Percentiles rank a stretch among this genome's conserved stretches.
Conservation (phyloP, 2,113 vertebrate species). For the Daboia siamensis region DNA sequence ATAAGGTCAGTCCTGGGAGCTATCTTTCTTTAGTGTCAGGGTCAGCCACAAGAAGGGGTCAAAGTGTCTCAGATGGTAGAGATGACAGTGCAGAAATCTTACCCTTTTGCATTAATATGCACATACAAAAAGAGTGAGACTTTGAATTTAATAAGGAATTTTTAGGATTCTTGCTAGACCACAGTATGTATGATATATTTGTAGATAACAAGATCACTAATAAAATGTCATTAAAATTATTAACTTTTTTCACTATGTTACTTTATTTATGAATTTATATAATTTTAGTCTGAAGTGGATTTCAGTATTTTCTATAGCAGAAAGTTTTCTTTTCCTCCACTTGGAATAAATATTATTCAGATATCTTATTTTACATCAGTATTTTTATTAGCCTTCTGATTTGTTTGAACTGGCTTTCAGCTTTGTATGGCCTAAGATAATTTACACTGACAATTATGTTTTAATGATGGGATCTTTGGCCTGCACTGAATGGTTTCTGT, state of each 20-base stretch:
- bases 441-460: conserved; percentile 17
- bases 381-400: conserved; percentile 28
- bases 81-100: neutral
- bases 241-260: neutral
- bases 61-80: neutral
- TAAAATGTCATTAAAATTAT: neutral
- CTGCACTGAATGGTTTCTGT: neutral
- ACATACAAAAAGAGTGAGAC: neutral
- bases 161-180: neutral
- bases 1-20: neutral
- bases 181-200: neutral
- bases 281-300: neutral
- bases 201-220: neutral
- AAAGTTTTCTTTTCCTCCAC: neutral
- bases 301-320: conserved; percentile 9
- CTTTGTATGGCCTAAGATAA: conserved; percentile 37
- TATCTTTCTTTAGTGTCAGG: neutral
- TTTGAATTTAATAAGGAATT: neutral
- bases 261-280: neutral
- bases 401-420: conserved; percentile 33
- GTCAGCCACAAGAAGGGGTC: neutral
- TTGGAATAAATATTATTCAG: conserved; percentile 3
- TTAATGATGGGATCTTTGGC: conserved; percentile 30
- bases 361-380: neutral
- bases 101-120: neutral